Percentiles rank a stretch among this genome's conserved stretches.
These are phyloP conservation scores for Terrapene triunguis DNA, from an alignment of 2,113 vertebrate genomes.

Conservation along the genomic window DNA sequence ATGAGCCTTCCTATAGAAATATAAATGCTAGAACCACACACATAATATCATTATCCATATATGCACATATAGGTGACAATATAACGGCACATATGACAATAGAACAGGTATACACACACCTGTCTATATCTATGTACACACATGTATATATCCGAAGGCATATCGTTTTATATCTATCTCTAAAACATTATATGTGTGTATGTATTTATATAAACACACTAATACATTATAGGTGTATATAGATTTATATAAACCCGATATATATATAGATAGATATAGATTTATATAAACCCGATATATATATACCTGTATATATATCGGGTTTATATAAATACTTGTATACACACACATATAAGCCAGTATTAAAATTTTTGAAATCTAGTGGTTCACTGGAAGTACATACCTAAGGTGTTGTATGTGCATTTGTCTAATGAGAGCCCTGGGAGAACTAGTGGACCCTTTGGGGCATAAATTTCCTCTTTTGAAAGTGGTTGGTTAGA, in stretches of 20 bases:
- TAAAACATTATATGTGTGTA: neutral
- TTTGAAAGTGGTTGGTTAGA: neutral
- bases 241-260: neutral
- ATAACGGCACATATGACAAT: neutral
- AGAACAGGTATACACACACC: neutral
- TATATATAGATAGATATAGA: no score
- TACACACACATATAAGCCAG: neutral
- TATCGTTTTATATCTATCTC: neutral
- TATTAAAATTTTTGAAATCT: neutral
- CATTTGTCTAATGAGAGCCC: constrained; percentile 11
- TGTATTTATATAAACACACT: neutral
- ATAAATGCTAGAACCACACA: neutral
- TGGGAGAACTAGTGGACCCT: constrained; percentile 36
- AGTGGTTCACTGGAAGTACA: neutral
- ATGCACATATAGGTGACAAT: neutral
- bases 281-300: neutral
- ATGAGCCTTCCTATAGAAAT: neutral
- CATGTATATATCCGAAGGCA: neutral
- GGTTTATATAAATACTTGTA: neutral
- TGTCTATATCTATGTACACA: neutral
- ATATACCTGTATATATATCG: no score
- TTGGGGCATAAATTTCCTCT: neutral
- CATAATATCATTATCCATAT: no score
- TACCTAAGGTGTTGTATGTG: constrained; percentile 7
- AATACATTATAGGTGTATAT: neutral